A percentile compares a stretch with the other conserved stretches of the same genome.
Conservation (phyloP, 2,113 vertebrate genomes). For the Hemibagrus wyckioides region DNA sequence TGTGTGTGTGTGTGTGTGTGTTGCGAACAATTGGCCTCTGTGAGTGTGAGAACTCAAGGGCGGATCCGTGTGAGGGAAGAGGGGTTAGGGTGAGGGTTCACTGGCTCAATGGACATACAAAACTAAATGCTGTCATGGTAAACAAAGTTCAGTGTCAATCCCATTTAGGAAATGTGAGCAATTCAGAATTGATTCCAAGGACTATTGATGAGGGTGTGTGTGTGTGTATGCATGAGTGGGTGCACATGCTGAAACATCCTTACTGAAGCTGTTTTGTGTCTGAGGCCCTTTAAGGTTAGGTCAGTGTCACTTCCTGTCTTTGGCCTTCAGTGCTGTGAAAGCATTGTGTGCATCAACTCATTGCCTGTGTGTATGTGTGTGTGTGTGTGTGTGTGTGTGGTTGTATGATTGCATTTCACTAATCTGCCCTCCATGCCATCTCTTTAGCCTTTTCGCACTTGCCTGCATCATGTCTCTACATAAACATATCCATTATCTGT, state of each 20-base stretch:
- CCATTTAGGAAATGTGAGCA: slow-evolving; percentile 42
- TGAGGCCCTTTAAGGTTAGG: slow-evolving; percentile 19
- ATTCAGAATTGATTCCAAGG: slow-evolving; percentile 38
- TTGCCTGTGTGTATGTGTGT: background rate
- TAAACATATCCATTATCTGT: background rate
- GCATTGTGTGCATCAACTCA: background rate
- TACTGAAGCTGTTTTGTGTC: slow-evolving; percentile 8
- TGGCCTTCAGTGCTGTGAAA: background rate
- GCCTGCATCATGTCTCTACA: background rate
- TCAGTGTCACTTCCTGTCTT: slow-evolving; percentile 17
- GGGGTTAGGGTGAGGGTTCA: slow-evolving; percentile 17
- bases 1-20: slow-evolving; percentile 10
- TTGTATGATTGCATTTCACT: slow-evolving; percentile 5
- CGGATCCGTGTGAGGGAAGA: slow-evolving; percentile 11
- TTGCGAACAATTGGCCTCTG: slow-evolving; percentile 44
- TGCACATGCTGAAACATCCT: slow-evolving; percentile 20
- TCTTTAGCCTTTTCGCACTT: background rate
- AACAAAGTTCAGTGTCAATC: slow-evolving; percentile 40
- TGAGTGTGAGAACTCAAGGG: slow-evolving; percentile 54
- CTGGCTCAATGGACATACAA: slow-evolving; percentile 39
- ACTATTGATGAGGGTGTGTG: slow-evolving; percentile 15
- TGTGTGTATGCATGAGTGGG: slow-evolving; percentile 13
- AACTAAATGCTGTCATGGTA: slow-evolving; percentile 40
- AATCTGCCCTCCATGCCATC: background rate
- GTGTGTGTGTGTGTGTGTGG: background rate